phyloP scores from a whole-genome alignment of 2,888 invertebrate species.

The Lycaena phlaeas region DNA sequence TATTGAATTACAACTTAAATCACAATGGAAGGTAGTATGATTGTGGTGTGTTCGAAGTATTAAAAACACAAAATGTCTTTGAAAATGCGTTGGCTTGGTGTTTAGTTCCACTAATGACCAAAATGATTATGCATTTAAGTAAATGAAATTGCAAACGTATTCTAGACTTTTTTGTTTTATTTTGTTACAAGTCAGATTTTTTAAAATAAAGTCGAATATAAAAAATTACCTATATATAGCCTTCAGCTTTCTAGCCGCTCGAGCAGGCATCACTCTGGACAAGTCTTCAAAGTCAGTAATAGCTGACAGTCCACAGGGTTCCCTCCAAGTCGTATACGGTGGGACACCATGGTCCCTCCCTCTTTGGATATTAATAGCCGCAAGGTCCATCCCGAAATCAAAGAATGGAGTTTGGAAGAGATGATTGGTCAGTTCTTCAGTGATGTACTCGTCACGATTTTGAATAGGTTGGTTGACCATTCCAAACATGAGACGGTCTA shows the following conservation, averaged over 20 bases:
- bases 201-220: too few species aligned
- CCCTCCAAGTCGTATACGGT: conserved; percentile 84
- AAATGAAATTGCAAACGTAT: too few species aligned
- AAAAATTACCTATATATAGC: conserved; percentile 64
- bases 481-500: conserved; percentile 85
- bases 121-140: too few species aligned
- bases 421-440: conserved; percentile 86
- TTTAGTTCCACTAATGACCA: too few species aligned
- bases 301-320: conserved; percentile 81
- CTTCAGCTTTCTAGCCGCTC: conserved; percentile 75
- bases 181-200: too few species aligned
- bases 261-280: conserved; percentile 76
- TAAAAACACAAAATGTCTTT: too few species aligned
- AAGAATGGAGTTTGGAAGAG: conserved; percentile 82
- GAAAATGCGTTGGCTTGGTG: too few species aligned
- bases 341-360: conserved; percentile 91
- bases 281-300: conserved; percentile 81
- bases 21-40: too few species aligned
- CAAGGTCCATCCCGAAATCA: conserved; percentile 87
- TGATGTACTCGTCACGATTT: conserved; percentile 86
- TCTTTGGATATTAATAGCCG: conserved; percentile 88
- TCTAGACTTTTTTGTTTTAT: too few species aligned
- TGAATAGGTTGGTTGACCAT: conserved; percentile 84
- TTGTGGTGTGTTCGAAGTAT: too few species aligned
- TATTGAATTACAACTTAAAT: too few species aligned